Evolutionary conservation across 2,113 vertebrate genomes (phyloP), one percentile per base, ranked within the genome.

Genomic region (Malurus elegans): DNA sequence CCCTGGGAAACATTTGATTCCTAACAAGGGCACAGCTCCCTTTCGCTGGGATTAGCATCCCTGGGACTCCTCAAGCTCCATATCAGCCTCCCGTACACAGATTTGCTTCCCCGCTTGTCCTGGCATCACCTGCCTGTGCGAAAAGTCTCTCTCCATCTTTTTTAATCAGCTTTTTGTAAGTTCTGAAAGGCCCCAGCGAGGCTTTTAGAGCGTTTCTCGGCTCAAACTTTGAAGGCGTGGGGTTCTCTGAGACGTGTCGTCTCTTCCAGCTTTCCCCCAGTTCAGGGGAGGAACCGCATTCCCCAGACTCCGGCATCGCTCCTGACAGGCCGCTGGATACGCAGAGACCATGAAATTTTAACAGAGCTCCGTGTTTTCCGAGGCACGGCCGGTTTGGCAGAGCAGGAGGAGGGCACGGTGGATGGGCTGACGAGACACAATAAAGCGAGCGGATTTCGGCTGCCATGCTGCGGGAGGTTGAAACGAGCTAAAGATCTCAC

Each of bases 401-500:
- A 8, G 67, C 34, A 34, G 67, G 38, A 72, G 84, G 13, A 66
- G 76, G 20, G 16, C 26, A 48, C 8, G 3, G 56, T 8, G 51
- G 9, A 17, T 4, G 50, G 71, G 66, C 38, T 47, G 51, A 20
- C 10, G 18, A 80, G 79, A 96, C 95, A 96, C 91, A 95, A 97
- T 97, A 25, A 74, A 95, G 86, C 71, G 86, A 81, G 81, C 87
- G 91, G 92, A 96, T 95, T 92, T 71, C 53, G 15, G 50, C 86
- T 90, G 97, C 96, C 97, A 56, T 42, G 53, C 88, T 81, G 48
- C 26, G 92, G 86, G 95, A 94, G 76, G 32, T 73, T 57, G 64
- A 86, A 66, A 90, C 21, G 40, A 94, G 83, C 85, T 94, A 93
- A 94, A 95, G 94, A 95, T 95, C 94, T 95, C 79, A 54, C 76